Evolutionary conservation across 64 coral and sea anemone genomes (phyloP), one percentile per base, ranked within the genome.

Genomic region (Astreopora myriophthalma): DNA sequence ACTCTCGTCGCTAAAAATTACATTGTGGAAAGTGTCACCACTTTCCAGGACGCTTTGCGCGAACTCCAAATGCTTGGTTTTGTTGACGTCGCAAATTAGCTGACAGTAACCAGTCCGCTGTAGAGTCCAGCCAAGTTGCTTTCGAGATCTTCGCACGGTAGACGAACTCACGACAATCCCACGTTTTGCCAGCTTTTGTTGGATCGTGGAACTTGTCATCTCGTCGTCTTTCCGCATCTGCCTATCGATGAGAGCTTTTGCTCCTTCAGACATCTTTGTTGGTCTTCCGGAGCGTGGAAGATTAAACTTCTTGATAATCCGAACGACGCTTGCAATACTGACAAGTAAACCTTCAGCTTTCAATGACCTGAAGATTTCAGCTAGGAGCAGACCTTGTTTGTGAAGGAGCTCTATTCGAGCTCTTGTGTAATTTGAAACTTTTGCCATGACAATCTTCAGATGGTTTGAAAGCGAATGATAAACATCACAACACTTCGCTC

Each of bases 121-220:
- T 9, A 84, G 32, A 63, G 79, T 84, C 79, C 79, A 84, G 12
- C 79, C 79, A 9, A 33, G 79, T 14, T 84, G 20, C n/a, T 25
- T 35, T 6, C 79, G 26, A 10, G 52, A 62, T 34, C 23, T 63
- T 8, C 79, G 57, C 17, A 35, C 79, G 6, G 52, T 65, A 0
- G 52, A 81, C 16, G 48, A 28, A 81, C n/a, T n/a, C n/a, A n/a
- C n/a, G n/a, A n/a, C n/a, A n/a, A 65, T 60, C 16, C 55, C 55
- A 22, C 20, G 55, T 60, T 60, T 60, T 3, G 55, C 20, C 14
- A 60, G 55, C 55, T 60, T 60, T 22, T 60, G 8, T 19, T 60
- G 3, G 55, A 60, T 60, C 16, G 3, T 14, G 55, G 8, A 14
- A 22, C 55, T 60, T 19, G 55, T 60, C 1, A 22, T 19, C 20